Conservation (phyloP, 2,797 vertebrate genomes). For the Phataginus tetradactyla region DNA sequence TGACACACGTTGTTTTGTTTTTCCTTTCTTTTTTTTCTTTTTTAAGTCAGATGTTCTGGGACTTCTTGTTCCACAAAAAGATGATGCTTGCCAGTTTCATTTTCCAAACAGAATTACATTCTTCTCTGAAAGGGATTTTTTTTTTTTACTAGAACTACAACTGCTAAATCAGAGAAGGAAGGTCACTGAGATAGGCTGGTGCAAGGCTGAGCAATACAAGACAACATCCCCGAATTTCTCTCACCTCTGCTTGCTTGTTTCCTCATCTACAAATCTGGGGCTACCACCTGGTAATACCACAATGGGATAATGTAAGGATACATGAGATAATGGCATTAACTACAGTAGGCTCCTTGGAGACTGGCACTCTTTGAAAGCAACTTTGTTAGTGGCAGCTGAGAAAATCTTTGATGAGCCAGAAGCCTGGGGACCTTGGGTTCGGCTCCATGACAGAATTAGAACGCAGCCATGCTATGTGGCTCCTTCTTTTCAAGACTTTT, state of each 20-base stretch:
- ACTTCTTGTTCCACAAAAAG: constrained; percentile 69
- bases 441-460: constrained; percentile 45
- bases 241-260: neutral
- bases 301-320: neutral
- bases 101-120: constrained; percentile 71
- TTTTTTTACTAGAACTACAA: constrained; percentile 23
- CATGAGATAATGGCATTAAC: constrained; percentile 73
- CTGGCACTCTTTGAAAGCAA: constrained; percentile 56
- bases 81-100: constrained; percentile 42
- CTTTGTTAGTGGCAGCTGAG: constrained; percentile 63
- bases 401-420: constrained; percentile 63
- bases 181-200: neutral
- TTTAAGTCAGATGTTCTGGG: constrained; percentile 62
- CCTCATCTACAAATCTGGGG: neutral
- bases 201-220: neutral
- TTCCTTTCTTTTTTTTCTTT: constrained; percentile 1
- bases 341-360: constrained; percentile 55
- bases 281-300: constrained; percentile 29
- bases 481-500: constrained; percentile 36
- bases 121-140: constrained; percentile 46
- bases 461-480: constrained; percentile 9
- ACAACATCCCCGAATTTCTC: neutral
- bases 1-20: neutral
- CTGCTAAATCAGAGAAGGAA: neutral
- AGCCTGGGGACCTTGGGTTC: constrained; percentile 64